A percentile compares a stretch with the other conserved stretches of the same genome.
Conservation (phyloP, 2,797 vertebrate genomes). For the Pangasius krempfi region DNA sequence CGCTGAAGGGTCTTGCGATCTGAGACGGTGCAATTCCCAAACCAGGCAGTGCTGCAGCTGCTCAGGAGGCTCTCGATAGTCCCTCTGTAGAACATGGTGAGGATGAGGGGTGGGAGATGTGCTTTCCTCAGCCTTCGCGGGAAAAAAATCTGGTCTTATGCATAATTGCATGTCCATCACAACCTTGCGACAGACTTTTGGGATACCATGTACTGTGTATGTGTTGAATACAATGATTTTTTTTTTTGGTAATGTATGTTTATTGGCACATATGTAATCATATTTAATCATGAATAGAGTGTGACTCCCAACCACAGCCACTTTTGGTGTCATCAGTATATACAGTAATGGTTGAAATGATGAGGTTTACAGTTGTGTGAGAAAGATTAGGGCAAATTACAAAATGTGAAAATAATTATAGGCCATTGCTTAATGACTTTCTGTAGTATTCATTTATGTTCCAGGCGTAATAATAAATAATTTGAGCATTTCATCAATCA, state of each 20-base stretch:
- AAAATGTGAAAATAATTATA: not conserved
- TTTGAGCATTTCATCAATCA: not conserved
- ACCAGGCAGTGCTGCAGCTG: too few species aligned
- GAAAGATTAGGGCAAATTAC: not conserved
- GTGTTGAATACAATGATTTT: not conserved
- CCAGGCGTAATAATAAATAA: not conserved
- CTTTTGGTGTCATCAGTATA: not conserved
- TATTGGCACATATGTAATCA: not conserved
- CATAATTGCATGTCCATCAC: too few species aligned
- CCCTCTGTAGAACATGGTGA: too few species aligned
- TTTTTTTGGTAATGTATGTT: not conserved
- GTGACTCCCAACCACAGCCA: not conserved
- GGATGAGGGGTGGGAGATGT: too few species aligned
- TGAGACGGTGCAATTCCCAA: too few species aligned
- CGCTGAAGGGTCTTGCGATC: too few species aligned
- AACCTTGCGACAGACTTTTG: too few species aligned
- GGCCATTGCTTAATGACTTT: not conserved
- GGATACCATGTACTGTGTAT: not conserved
- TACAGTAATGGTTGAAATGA: not conserved
- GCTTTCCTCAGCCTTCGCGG: too few species aligned
- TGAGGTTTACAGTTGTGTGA: not conserved
- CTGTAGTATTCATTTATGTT: too few species aligned
- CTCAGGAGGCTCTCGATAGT: too few species aligned
- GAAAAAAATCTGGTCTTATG: too few species aligned
- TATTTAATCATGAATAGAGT: slow-evolving; percentile 1